Conservation (phyloP, 2,113 vertebrate species). For the Nerophis lumbriciformis region DNA sequence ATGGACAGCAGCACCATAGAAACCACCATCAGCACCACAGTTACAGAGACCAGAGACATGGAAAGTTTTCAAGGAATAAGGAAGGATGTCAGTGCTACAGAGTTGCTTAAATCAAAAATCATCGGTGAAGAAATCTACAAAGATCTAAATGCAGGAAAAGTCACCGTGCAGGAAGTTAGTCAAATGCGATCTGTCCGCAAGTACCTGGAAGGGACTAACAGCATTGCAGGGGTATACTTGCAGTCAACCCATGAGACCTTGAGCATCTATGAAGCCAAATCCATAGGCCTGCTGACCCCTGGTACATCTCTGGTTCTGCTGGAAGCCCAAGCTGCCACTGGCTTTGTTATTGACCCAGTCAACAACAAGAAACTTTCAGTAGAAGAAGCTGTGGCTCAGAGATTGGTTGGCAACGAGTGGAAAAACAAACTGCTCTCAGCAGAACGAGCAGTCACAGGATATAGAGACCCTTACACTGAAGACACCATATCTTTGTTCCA, state of each 20-base stretch:
- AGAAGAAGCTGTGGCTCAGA: conserved; percentile 61
- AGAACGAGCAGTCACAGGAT: conserved; percentile 50
- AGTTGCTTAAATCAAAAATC: conserved; percentile 70
- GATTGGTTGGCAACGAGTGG: conserved; percentile 56
- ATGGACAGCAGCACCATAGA: conserved; percentile 64
- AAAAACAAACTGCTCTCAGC: conserved; percentile 49
- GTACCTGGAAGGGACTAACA: conserved; percentile 72
- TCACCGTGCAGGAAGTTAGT: conserved; percentile 53
- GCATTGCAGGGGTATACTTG: conserved; percentile 73
- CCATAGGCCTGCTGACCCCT: conserved; percentile 67
- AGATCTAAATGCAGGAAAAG: conserved; percentile 66
- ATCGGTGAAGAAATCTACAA: conserved; percentile 60
- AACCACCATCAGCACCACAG: conserved; percentile 68
- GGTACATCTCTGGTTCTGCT: conserved; percentile 80
- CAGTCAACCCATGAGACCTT: conserved; percentile 69
- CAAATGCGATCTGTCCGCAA: conserved; percentile 65
- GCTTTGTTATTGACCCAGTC: conserved; percentile 77
- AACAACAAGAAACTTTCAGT: conserved; percentile 75
- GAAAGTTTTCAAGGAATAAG: conserved; percentile 65
- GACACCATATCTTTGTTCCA: conserved; percentile 51
- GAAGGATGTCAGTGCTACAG: conserved; percentile 64
- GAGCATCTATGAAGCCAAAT: conserved; percentile 74
- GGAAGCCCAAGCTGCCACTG: conserved; percentile 82
- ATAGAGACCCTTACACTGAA: conserved; percentile 47
- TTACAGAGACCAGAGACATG: conserved; percentile 51